A percentile compares a stretch with the other conserved stretches of the same genome.
These are phyloP conservation scores for Zaprionus kolodkinae DNA, from an alignment of 1,140 invertebrate genomes.

Conservation along the genomic window DNA sequence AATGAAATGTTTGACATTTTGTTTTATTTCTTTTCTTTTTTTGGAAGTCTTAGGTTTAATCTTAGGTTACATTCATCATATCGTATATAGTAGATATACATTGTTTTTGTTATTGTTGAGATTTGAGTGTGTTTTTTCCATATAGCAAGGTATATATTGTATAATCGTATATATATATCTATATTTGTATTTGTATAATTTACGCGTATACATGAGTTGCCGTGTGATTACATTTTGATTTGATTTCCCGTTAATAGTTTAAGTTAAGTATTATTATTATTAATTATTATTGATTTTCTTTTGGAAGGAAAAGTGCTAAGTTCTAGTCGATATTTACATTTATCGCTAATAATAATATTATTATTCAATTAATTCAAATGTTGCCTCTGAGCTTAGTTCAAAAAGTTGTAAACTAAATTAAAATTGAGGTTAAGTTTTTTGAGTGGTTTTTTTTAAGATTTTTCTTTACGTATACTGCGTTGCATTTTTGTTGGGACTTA, in stretches of 20 bases:
- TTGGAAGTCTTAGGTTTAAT: constrained; percentile 63
- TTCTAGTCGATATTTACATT: constrained; percentile 62
- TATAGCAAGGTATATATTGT: constrained; percentile 35
- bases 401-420: constrained; percentile 14
- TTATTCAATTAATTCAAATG: constrained; percentile 26
- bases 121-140: constrained; percentile 37
- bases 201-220: constrained; percentile 74
- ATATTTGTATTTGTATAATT: constrained; percentile 54
- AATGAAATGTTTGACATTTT: constrained; percentile 74
- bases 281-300: constrained; percentile 34
- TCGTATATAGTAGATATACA: constrained; percentile 36
- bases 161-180: constrained; percentile 35
- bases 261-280: constrained; percentile 31
- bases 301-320: constrained; percentile 73
- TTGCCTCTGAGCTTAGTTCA: constrained; percentile 40
- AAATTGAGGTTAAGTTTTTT: constrained; percentile 51
- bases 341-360: constrained; percentile 14
- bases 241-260: constrained; percentile 42
- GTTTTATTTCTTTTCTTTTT: constrained; percentile 14
- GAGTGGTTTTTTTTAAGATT: constrained; percentile 26
- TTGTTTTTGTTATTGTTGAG: constrained; percentile 52
- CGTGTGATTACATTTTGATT: constrained; percentile 73
- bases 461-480: constrained; percentile 78
- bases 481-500: constrained; percentile 67
- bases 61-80: constrained; percentile 62